Evolutionary conservation across 2,888 invertebrate genomes (phyloP).

Genomic region (Plemyria rubiginata): DNA sequence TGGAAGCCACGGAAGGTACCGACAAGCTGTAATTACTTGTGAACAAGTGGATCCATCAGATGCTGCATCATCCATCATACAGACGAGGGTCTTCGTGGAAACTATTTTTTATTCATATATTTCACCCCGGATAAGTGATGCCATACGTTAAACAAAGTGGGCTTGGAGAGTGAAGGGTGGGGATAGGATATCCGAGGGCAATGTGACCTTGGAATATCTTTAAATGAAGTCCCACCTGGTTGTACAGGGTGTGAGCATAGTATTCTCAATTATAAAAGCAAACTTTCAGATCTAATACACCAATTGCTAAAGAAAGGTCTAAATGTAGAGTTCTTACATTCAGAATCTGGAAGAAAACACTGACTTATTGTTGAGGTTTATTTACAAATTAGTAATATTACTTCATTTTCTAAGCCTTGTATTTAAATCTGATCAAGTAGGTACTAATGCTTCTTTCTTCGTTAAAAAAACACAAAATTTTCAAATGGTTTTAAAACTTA

Average conservation of each 20-base stretch:
- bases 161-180: conserved; percentile 18
- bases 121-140: conserved; percentile 42
- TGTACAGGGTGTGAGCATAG: not conserved
- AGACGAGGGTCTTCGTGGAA: conserved; percentile 38
- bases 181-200: conserved; percentile 10
- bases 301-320: too few species aligned
- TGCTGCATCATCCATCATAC: conserved; percentile 41
- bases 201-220: conserved; percentile 7
- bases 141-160: conserved; percentile 44
- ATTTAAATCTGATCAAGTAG: too few species aligned
- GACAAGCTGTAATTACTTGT: conserved; percentile 30
- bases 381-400: too few species aligned
- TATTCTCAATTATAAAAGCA: not conserved
- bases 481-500: not conserved
- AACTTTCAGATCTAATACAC: too few species aligned
- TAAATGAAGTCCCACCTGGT: not conserved
- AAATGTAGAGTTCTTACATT: too few species aligned
- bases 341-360: too few species aligned
- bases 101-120: conserved; percentile 50
- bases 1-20: not conserved
- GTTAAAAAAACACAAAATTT: too few species aligned
- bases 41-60: conserved; percentile 39
- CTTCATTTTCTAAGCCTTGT: too few species aligned
- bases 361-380: too few species aligned
- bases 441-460: too few species aligned